phyloP scores from a whole-genome alignment of 1,140 invertebrate species.

The Bombus pyrosoma region DNA sequence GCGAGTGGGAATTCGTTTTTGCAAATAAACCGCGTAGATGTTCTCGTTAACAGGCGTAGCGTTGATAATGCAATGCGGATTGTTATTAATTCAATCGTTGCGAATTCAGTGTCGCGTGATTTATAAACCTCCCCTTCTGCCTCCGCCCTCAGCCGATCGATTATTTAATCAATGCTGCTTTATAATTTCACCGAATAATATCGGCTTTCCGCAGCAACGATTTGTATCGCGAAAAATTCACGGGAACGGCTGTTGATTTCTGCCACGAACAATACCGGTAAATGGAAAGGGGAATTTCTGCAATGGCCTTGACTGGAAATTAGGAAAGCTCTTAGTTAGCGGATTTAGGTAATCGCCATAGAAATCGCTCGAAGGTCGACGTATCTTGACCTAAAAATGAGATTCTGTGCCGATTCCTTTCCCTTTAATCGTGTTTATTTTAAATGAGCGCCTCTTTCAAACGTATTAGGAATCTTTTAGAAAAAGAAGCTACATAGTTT shows the following conservation, averaged over 20 bases:
- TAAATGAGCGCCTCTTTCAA: not conserved
- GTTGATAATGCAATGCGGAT: constrained; percentile 8
- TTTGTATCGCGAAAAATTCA: constrained; percentile 6
- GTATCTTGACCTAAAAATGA: not conserved
- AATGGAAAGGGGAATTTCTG: not conserved
- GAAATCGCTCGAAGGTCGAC: not conserved
- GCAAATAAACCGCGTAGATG: not conserved
- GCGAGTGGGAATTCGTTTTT: not conserved
- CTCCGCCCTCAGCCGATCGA: not conserved
- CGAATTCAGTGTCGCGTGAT: constrained; percentile 10
- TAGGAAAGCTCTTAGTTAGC: not conserved
- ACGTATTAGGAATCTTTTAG: too few species aligned
- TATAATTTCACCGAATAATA: constrained; percentile 6
- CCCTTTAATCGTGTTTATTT: not conserved
- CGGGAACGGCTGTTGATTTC: not conserved
- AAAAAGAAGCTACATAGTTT: too few species aligned
- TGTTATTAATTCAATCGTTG: constrained; percentile 46
- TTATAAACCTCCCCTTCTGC: not conserved
- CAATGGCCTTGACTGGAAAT: constrained; percentile 38
- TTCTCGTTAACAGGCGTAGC: not conserved
- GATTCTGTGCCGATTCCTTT: not conserved
- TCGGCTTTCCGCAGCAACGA: not conserved
- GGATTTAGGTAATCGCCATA: not conserved
- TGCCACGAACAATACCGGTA: not conserved
- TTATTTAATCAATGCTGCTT: constrained; percentile 38